Base-by-base conservation (phyloP, 2,888 invertebrate genomes). In the Lasius fuliginosus region DNA sequence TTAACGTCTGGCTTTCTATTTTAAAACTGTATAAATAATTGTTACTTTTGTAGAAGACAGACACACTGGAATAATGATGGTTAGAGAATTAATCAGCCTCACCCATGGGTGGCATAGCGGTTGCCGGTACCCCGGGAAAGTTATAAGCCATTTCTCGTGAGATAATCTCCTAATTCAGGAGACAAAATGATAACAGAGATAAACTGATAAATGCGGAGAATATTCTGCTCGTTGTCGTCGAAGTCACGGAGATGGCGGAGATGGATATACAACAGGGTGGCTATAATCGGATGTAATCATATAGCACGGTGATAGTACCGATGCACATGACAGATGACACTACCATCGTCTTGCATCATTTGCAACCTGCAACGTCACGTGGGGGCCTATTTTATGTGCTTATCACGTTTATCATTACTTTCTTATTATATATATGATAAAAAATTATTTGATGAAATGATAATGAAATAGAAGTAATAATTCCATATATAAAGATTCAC, bases 61-160 rank as follows among this genome's bases (percentile, higher is more conserved):
- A 69, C 30, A 69, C 30, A 60, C 62, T 69, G n/a, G 6, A 58
- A 42, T 40, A 74, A 79, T 1, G 53, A 67, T 3, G 53, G 8
- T 81, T 81, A 60, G 6, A 42, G 27, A 12, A 69, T 42, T 18
- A 2, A 33, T 71, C 12, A 27, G n/a, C 86, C 92, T 92, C 85
- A 94, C 94, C 92, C 92, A 94, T 94, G 76, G 94, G 92, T 86
- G 94, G 91, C 92, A 95, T 94, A 76, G 94, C 93, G 36, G 94
- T 89, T 85, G 94, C 90, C 87, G 94, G 93, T 89, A 95, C 93
- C 9, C 95, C 94, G 83, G 94, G 92, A 89, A 94, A 94, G 91
- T 95, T 95, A 84, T 94, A 95, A 85, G 94, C 95, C 95, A 95
- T 95, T 85, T 90, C 60, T 33, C 15, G n/a, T 36, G 42, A 11